Evolutionary conservation across 2,797 vertebrate genomes (phyloP), one percentile per base, ranked within the genome.

Genomic region (Sebastes taczanowskii): DNA sequence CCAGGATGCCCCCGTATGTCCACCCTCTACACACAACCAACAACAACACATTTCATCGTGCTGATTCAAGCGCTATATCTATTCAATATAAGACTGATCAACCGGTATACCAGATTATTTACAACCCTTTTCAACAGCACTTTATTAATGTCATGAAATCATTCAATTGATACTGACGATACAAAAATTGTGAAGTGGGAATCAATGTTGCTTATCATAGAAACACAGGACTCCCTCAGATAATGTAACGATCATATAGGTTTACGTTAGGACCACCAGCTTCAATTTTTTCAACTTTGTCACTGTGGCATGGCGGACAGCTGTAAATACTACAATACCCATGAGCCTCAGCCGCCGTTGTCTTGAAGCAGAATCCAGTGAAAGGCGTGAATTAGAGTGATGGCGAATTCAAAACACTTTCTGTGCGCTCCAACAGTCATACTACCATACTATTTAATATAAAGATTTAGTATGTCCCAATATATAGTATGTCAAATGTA

Each of bases 1-100:
- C 91, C 97, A 98, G 92, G 97, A 97, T n/a, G 92, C 95, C 20
- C 96, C 95, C 0, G 97, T 97, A 95, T 0, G 96, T 91, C 35
- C 30, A 5, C 20, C 27, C 1, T 25, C 52, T 52, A 13, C 38
- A 25, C 53, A 14, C 35, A 6, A 22, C 11, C 22, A 46, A 55
- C 35, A 0, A 38, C 35, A 38, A 61, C 65, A 27, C 56, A 18
- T 11, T 7, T 46, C 56, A 18, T 25, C 4, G 7, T 2, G 6
- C 14, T 32, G 20, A 53, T 20, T 27, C 18, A 22, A 22, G 23
- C 6, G 7, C 20, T 7, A 13, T 62, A 22, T 30, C 14, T 5
- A 7, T 34, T 8, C 52, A 38, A 22, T 16, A n/a, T 67, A 3
- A 69, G 20, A 30, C 18, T n/a, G 14, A 11, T 30, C 13, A 16